Conservation (phyloP, 2,797 vertebrate species). For the Falco columbarius region DNA sequence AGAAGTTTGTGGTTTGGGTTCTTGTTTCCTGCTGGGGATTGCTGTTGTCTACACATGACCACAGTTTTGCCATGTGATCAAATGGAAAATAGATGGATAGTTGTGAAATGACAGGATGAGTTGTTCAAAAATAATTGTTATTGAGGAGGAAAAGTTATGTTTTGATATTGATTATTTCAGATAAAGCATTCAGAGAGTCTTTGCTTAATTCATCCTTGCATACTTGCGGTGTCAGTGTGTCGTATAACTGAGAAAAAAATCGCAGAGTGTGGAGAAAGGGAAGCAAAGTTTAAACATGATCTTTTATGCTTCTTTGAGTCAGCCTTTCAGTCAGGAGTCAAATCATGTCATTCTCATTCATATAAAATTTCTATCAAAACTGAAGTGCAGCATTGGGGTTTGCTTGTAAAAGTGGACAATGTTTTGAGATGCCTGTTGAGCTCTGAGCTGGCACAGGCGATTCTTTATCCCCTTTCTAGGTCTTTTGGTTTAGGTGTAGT, state of each 20-base stretch:
- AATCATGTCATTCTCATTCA: not conserved
- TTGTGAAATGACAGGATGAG: not conserved
- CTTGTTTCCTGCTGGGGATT: not conserved
- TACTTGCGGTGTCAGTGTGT: no score
- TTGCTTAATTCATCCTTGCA: not conserved
- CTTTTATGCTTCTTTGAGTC: not conserved
- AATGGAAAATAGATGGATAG: not conserved
- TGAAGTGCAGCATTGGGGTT: fast-evolving
- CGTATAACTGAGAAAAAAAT: not conserved
- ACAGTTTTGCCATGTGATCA: not conserved
- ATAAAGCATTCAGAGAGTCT: not conserved
- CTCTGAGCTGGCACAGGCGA: not conserved
- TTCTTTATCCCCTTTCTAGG: not conserved
- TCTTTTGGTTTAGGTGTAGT: not conserved
- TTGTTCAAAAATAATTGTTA: not conserved
- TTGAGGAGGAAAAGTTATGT: fast-evolving
- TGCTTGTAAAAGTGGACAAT: not conserved
- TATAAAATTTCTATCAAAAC: not conserved
- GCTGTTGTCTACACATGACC: not conserved
- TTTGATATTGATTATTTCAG: not conserved
- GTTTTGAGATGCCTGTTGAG: not conserved
- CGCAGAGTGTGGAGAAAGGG: not conserved
- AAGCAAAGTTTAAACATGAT: not conserved
- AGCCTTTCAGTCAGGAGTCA: not conserved
- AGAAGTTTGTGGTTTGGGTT: not conserved